Conservation (phyloP, 2,113 vertebrate genomes). For the Passer domesticus region DNA sequence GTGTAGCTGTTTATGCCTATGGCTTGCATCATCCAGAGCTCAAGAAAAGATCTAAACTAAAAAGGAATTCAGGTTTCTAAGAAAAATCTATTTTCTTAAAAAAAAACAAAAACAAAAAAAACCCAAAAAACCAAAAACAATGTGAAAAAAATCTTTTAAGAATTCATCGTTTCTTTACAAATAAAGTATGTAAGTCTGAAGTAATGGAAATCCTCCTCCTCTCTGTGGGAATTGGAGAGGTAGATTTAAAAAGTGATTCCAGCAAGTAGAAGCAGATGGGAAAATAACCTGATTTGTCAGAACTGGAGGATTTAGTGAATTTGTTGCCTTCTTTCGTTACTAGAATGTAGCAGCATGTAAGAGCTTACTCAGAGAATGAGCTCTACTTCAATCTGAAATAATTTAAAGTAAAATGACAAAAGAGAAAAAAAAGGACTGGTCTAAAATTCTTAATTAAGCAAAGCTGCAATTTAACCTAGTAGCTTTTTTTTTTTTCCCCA, state of each 20-base stretch:
- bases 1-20: slow-evolving; percentile 56
- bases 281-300: slow-evolving; percentile 45
- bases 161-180: background rate
- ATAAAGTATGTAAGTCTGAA: background rate
- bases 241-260: slow-evolving; percentile 12
- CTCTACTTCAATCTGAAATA: slow-evolving; percentile 25
- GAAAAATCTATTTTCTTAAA: slow-evolving; percentile 20
- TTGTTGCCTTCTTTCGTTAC: background rate
- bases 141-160: background rate
- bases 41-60: slow-evolving; percentile 42
- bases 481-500: background rate
- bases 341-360: background rate
- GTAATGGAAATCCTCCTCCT: slow-evolving; percentile 15
- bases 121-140: background rate
- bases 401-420: background rate
- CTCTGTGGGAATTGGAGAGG: background rate
- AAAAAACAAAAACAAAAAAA: background rate
- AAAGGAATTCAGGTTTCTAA: slow-evolving; percentile 34
- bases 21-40: slow-evolving; percentile 53
- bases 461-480: background rate
- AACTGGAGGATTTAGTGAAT: slow-evolving; percentile 28
- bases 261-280: slow-evolving; percentile 38
- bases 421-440: background rate
- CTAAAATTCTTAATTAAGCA: slow-evolving; percentile 29
- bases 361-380: slow-evolving; percentile 25